Evolutionary conservation across 2,797 vertebrate species (phyloP).

Genomic region (Glyptemys insculpta): DNA sequence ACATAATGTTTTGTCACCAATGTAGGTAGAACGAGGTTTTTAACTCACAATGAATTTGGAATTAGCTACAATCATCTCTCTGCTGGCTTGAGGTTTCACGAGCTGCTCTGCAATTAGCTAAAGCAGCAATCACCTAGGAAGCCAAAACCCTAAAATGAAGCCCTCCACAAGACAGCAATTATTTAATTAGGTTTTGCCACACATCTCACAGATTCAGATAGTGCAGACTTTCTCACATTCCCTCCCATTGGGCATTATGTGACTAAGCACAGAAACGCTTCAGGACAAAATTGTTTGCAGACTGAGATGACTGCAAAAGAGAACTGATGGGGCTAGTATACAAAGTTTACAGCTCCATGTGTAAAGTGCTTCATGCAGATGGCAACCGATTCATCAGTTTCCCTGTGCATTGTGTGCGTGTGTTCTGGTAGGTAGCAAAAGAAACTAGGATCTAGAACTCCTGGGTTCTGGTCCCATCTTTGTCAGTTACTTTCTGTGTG

Average conservation of each 20-base stretch:
- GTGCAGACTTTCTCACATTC: background rate
- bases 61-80: background rate
- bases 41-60: background rate
- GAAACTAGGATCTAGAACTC: background rate
- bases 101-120: background rate
- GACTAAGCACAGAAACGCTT: fast-evolving
- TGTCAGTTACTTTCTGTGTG: background rate
- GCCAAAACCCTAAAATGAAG: background rate
- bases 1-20: background rate
- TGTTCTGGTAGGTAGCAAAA: background rate
- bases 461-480: background rate
- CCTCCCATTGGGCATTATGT: background rate
- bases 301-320: fast-evolving
- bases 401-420: fast-evolving
- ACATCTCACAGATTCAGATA: background rate
- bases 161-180: background rate
- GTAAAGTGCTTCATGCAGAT: background rate
- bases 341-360: background rate
- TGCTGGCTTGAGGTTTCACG: background rate
- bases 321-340: no score
- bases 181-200: background rate
- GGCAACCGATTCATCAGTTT: background rate
- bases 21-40: background rate
- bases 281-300: background rate
- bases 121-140: background rate